Percentiles rank a stretch among this genome's conserved stretches.
phyloP scores from a whole-genome alignment of 2,888 invertebrate genomes.

The Tetheella fluctuosa region DNA sequence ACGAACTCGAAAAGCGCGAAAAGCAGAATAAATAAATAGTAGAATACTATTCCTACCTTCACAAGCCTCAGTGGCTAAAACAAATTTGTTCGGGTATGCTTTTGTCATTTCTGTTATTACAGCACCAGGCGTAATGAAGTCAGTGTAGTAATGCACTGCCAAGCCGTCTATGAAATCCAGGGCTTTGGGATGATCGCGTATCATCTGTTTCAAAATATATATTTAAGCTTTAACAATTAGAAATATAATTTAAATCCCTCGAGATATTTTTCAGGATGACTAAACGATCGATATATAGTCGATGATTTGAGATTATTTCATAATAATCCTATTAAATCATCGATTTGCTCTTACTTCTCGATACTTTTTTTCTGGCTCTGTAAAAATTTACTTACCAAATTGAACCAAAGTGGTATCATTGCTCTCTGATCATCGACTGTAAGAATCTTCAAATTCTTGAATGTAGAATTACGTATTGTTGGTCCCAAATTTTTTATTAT shows the following conservation, averaged over 20 bases:
- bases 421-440: conserved; percentile 90
- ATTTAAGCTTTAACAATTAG: neutral
- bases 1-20: too few species aligned
- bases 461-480: conserved; percentile 83
- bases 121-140: conserved; percentile 80
- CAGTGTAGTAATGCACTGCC: conserved; percentile 92
- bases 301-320: too few species aligned
- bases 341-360: too few species aligned
- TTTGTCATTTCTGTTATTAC: conserved; percentile 83
- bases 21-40: neutral
- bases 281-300: too few species aligned
- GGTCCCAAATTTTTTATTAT: conserved; percentile 90
- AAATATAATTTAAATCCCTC: too few species aligned
- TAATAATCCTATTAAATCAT: too few species aligned
- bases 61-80: conserved; percentile 92
- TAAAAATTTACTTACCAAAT: conserved; percentile 72
- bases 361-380: neutral
- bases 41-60: conserved; percentile 71
- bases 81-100: conserved; percentile 86
- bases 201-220: conserved; percentile 47
- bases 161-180: conserved; percentile 87
- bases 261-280: too few species aligned
- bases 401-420: conserved; percentile 86
- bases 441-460: conserved; percentile 87
- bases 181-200: conserved; percentile 65